A percentile compares a stretch with the other conserved stretches of the same genome.
Conservation (phyloP, 2,797 vertebrate genomes). For the Sebastes miniatus region DNA sequence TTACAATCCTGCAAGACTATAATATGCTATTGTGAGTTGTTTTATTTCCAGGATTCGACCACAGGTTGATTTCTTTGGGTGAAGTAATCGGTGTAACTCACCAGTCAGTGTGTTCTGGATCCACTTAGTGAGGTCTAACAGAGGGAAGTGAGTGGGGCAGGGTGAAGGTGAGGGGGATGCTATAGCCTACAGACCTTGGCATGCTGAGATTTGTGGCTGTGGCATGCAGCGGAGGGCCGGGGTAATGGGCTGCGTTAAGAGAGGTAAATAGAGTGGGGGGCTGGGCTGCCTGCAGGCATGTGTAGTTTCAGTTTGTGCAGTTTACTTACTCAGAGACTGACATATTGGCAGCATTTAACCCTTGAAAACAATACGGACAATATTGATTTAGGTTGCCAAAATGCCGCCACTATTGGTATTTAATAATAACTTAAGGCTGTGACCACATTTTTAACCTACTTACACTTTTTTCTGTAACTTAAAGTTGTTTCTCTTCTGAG, state of each 20-base stretch:
- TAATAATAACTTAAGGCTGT: background rate
- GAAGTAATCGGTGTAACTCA: slow-evolving; percentile 13
- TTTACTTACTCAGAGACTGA: slow-evolving; percentile 4
- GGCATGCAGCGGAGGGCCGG: slow-evolving; percentile 29
- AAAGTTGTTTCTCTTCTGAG: background rate
- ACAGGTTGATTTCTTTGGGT: slow-evolving; percentile 14
- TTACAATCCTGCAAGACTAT: background rate
- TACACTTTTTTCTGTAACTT: background rate
- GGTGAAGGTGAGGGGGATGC: slow-evolving; percentile 35
- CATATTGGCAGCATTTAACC: background rate
- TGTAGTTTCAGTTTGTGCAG: slow-evolving; percentile 19
- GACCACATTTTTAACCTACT: background rate
- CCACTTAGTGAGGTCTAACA: slow-evolving; percentile 44
- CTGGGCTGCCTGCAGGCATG: slow-evolving; percentile 37
- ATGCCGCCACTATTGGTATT: background rate
- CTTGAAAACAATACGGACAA: background rate
- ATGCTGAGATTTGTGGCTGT: slow-evolving; percentile 61
- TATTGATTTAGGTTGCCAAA: background rate
- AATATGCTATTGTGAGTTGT: background rate
- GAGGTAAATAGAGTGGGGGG: slow-evolving; percentile 53
- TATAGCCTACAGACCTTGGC: slow-evolving; percentile 36
- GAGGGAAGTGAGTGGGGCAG: slow-evolving; percentile 14
- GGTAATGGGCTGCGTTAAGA: slow-evolving; percentile 31
- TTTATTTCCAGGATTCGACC: background rate
- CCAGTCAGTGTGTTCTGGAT: slow-evolving; percentile 41